phyloP scores from a whole-genome alignment of 64 coral and sea anemone genomes.

The Porites lutea region DNA sequence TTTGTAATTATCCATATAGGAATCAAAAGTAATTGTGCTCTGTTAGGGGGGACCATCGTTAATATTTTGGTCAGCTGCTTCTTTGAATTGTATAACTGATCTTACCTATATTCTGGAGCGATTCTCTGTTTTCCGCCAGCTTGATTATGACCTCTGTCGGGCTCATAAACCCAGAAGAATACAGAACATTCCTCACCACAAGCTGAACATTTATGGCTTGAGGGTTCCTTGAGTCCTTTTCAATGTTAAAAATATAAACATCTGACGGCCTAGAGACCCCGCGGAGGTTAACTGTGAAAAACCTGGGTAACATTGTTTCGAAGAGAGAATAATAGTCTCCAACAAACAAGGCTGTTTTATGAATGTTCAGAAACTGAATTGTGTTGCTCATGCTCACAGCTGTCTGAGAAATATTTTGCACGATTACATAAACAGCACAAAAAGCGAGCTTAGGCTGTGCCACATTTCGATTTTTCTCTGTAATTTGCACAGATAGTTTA shows the following conservation, averaged over 20 bases:
- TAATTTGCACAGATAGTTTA: conserved; percentile 33
- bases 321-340: conserved; percentile 73
- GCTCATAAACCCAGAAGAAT: not conserved
- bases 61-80: too few species aligned
- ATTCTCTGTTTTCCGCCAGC: conserved; percentile 14
- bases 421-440: conserved; percentile 54
- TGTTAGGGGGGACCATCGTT: too few species aligned
- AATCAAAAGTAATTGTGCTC: too few species aligned
- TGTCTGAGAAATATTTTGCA: conserved; percentile 45
- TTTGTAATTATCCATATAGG: too few species aligned
- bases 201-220: conserved; percentile 52
- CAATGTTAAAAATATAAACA: conserved; percentile 56
- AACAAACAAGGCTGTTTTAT: conserved; percentile 57
- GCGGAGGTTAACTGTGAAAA: not conserved
- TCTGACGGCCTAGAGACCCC: not conserved
- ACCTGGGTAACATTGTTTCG: not conserved
- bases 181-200: not conserved
- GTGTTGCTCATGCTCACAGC: conserved; percentile 59
- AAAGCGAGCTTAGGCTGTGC: conserved; percentile 49
- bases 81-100: not conserved
- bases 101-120: conserved; percentile 46
- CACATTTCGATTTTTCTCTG: conserved; percentile 46
- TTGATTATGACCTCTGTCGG: conserved; percentile 4
- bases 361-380: conserved; percentile 68
- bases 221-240: not conserved